Evolutionary conservation across 2,797 vertebrate genomes (phyloP), one percentile per base, ranked within the genome.

Genomic region (Sphenodon punctatus): DNA sequence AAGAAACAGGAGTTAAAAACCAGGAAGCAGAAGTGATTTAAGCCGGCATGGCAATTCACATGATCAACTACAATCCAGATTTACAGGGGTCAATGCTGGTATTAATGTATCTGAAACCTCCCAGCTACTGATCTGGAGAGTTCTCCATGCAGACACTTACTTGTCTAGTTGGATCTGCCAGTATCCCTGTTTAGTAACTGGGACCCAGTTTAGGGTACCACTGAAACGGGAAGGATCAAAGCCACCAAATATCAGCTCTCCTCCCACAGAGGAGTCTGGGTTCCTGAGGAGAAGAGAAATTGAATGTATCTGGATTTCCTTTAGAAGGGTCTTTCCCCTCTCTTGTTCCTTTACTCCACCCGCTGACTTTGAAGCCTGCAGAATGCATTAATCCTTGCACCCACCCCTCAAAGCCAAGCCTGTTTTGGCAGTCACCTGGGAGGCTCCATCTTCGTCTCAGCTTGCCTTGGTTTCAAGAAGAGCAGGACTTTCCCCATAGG

Each of bases 101-200:
- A n/a, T n/a, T n/a, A n/a, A n/a, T n/a, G n/a, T n/a, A 59, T 59
- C 17, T 36, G 10, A 59, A 22, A 22, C 36, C 27, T 41, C 30
- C 27, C 45, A 30, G n/a, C 60, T 15, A 13, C 41, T 46, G 42
- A 38, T 14, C 22, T 19, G 14, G 30, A 20, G 23, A 32, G 16
- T 9, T 2, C 41, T 19, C 22, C 4, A 2, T 11, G 30, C 16
- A 81, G 14, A 23, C 73, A 92, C 94, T 94, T 89, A 96, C 94
- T 88, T 87, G 71, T 97, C 95, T 80, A 95, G 7, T 5, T 89
- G 86, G 61, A 96, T 96, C 90, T 97, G 95, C 96, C 96, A 96
- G 88, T 95, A 96, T 12, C 89, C 95, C 72, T 96, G 95, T 51
- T 89, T 91, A 48, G 95, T 95, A 85, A 96, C 94, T 0, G 96